A percentile compares a stretch with the other conserved stretches of the same genome.
These are phyloP conservation scores for Agrotis exclamationis DNA, from an alignment of 2,888 invertebrate genomes.

Conservation along the genomic window DNA sequence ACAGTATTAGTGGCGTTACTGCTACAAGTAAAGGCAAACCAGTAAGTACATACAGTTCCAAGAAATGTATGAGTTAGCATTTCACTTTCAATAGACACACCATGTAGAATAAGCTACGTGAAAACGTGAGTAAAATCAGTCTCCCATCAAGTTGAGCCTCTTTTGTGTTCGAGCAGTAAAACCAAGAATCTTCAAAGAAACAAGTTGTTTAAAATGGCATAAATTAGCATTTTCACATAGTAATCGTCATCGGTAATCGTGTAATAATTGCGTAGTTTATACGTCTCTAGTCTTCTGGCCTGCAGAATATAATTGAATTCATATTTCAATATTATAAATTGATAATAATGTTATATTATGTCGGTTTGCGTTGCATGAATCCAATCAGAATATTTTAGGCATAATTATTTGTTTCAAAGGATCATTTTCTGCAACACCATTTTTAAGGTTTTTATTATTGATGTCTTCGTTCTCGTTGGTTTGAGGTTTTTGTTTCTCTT, in stretches of 20 bases:
- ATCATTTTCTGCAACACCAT: background rate
- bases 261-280: constrained; percentile 39
- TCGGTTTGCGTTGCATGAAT: constrained; percentile 5
- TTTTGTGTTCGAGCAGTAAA: constrained; percentile 57
- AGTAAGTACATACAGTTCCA: constrained; percentile 9
- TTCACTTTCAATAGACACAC: constrained; percentile 68
- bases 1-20: constrained; percentile 10
- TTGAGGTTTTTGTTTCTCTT: background rate
- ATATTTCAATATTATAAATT: constrained; percentile 22
- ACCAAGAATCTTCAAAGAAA: constrained; percentile 44
- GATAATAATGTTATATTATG: constrained; percentile 26
- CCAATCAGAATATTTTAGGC: background rate
- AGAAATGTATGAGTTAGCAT: constrained; percentile 42
- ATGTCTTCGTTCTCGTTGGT: background rate
- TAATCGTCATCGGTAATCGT: constrained; percentile 14
- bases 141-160: constrained; percentile 56
- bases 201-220: constrained; percentile 46
- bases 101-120: constrained; percentile 53
- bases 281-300: constrained; percentile 8
- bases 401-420: background rate
- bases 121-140: constrained; percentile 67
- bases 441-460: constrained; percentile 10
- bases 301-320: constrained; percentile 20
- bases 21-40: background rate
- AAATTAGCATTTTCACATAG: constrained; percentile 55